Evolutionary conservation across 92 coral and sea anemone species (phyloP).

Genomic region (Zoanthus sansibaricus): DNA sequence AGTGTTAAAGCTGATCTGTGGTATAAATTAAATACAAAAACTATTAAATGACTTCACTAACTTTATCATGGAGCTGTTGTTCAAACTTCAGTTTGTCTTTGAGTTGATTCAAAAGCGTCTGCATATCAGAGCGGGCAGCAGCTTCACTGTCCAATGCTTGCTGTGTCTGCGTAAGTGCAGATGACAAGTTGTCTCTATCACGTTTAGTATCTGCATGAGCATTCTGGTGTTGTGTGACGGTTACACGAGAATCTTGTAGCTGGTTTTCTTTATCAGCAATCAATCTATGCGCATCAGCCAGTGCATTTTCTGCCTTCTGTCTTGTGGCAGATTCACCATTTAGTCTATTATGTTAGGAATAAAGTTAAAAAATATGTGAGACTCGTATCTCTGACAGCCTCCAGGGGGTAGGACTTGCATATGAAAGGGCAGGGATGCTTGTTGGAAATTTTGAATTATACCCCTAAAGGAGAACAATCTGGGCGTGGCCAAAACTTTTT

Average conservation of each 20-base stretch:
- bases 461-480: too few species aligned
- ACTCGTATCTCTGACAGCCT: too few species aligned
- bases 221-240: conserved; percentile 94
- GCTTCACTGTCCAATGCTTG: conserved; percentile 88
- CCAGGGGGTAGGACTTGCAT: too few species aligned
- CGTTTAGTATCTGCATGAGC: conserved; percentile 94
- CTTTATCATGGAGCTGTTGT: conserved; percentile 93
- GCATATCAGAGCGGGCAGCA: conserved; percentile 85
- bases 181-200: conserved; percentile 82
- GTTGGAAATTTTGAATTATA: too few species aligned
- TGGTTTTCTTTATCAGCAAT: conserved; percentile 92
- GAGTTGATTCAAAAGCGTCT: conserved; percentile 82
- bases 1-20: too few species aligned
- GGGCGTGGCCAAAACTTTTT: too few species aligned
- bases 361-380: not conserved
- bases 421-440: too few species aligned
- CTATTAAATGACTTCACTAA: not conserved
- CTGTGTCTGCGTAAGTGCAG: conserved; percentile 87
- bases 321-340: conserved; percentile 81
- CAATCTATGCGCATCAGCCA: conserved; percentile 93
- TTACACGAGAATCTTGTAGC: conserved; percentile 94
- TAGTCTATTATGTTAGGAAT: conserved; percentile 46
- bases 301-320: conserved; percentile 88
- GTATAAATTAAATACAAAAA: not conserved
- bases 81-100: conserved; percentile 90